Evolutionary conservation across 2,888 invertebrate genomes (phyloP), one percentile per base, ranked within the genome.

Genomic region (Conops quadrifasciatus): DNA sequence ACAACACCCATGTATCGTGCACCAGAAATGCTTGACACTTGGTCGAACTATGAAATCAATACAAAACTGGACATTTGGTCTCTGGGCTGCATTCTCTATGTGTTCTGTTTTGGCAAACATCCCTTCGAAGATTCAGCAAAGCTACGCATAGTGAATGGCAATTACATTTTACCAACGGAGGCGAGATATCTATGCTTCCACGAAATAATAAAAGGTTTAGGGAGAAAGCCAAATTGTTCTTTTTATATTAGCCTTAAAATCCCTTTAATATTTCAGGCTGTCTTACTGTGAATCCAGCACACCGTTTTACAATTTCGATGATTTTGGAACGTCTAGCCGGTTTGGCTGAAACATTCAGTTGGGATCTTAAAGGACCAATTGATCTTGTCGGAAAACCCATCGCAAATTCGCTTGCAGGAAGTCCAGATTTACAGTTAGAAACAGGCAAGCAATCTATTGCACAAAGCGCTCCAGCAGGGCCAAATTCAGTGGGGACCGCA

Each of bases 11-110:
- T 95, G 98, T 99, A 99, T 86, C 89, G 99, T 83, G 94, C 98
- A 0, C 99, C 99, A 43, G 99, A 99, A 89, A 97, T 98, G 93
- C 89, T 98, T 75, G 98, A 98, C 83, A 95, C 97, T 4, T 99
- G 98, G 94, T 95, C 93, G 81, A 97, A 99, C 84, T 92, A 93
- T 82, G 93, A 93, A 74, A 96, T 99, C 77, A 96, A 96, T 71
- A 90, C 94, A 76, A 91, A 94, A 58, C 91, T 93, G 1, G 99
- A 99, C 87, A 89, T 97, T 49, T 99, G 99, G 99, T 98, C 98
- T 0, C 87, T 99, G 16, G 99, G 99, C 9, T 99, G 99, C 86
- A 91, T 99, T 75, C 87, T 98, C 16, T 98, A 95, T 85, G 91
- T 93, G 62, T 87, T 99, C 21, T 96, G 97, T 85, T 98, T 93